phyloP scores from a whole-genome alignment of 2,113 vertebrate genomes.

The Natator depressus region DNA sequence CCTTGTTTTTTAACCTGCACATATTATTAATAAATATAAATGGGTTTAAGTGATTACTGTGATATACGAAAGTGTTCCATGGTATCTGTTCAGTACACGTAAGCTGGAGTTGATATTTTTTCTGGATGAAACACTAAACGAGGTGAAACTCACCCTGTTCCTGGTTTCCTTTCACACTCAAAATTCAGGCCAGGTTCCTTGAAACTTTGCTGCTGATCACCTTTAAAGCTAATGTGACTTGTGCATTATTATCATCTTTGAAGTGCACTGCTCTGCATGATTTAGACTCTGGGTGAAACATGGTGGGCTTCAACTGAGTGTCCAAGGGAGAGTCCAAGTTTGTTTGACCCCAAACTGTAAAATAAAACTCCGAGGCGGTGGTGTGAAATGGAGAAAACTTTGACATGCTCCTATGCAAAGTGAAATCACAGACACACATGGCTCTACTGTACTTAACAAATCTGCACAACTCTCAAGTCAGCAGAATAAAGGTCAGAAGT shows the following conservation, averaged over 20 bases:
- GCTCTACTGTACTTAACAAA: fast-evolving
- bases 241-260: background rate
- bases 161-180: background rate
- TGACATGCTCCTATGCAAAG: background rate
- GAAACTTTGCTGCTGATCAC: background rate
- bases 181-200: background rate
- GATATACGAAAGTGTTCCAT: background rate
- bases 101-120: background rate
- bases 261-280: fast-evolving
- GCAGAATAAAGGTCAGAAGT: background rate
- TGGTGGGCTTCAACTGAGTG: fast-evolving
- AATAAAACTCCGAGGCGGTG: background rate
- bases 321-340: background rate
- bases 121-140: background rate
- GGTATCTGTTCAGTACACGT: background rate
- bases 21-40: background rate
- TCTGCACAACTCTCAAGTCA: background rate
- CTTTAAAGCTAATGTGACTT: background rate
- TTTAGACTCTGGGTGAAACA: background rate
- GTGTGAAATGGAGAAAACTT: fast-evolving
- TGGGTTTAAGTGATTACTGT: background rate
- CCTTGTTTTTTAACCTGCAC: background rate
- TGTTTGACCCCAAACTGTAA: background rate
- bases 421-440: background rate
- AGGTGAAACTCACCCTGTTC: background rate